A percentile compares a stretch with the other conserved stretches of the same genome.
Conservation (phyloP, 2,888 invertebrate genomes). For the Sinohyriopsis cumingii region DNA sequence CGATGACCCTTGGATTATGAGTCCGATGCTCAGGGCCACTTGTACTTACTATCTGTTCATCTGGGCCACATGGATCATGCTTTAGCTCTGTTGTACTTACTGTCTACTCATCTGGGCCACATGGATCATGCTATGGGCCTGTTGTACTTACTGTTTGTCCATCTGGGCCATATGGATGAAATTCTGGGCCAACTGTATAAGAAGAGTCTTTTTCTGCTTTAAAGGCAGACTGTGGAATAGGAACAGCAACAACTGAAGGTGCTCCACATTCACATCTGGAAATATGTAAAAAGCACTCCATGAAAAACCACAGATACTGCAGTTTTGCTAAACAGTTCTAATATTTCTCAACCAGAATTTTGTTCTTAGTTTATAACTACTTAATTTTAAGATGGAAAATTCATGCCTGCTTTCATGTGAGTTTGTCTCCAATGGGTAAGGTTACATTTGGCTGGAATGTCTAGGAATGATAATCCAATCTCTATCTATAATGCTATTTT, state of each 20-base stretch:
- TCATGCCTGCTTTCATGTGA: too few relatives aligned
- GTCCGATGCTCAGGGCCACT: too few relatives aligned
- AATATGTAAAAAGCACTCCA: conserved; percentile 3
- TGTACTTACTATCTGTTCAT: too few relatives aligned
- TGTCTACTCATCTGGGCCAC: too few relatives aligned
- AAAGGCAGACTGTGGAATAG: conserved; percentile 94
- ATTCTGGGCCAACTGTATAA: conserved; percentile 76
- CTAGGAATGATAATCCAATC: too few relatives aligned
- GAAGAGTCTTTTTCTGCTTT: conserved; percentile 96
- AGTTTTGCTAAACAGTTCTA: neutral
- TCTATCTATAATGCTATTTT: too few relatives aligned
- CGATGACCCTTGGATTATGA: too few relatives aligned
- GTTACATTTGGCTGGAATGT: too few relatives aligned
- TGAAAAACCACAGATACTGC: neutral
- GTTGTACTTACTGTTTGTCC: conserved; percentile 42
- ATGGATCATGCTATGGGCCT: too few relatives aligned
- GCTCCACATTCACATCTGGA: conserved; percentile 92
- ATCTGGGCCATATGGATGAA: conserved; percentile 58
- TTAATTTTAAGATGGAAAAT: too few relatives aligned
- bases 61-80: too few relatives aligned
- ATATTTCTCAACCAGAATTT: neutral
- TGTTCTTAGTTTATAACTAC: neutral
- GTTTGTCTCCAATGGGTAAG: too few relatives aligned
- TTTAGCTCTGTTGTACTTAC: neutral
- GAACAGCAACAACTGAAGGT: conserved; percentile 92